A percentile compares a stretch with the other conserved stretches of the same genome.
These are phyloP conservation scores for Drosophila suzukii DNA, from an alignment of 1,140 invertebrate genomes.

Conservation along the genomic window DNA sequence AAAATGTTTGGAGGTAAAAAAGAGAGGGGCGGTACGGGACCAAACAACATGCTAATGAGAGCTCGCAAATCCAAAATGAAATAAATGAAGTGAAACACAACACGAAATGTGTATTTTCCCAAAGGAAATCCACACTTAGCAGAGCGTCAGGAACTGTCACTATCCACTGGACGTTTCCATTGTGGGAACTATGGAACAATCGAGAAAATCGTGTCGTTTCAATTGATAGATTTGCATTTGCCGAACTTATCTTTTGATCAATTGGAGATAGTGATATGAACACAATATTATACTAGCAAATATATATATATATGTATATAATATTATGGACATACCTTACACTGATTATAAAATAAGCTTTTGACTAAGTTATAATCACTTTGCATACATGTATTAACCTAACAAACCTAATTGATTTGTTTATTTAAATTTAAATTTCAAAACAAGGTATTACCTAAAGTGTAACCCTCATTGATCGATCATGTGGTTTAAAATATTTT, in stretches of 20 bases:
- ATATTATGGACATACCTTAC: no score
- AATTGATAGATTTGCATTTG: slow-evolving; percentile 9
- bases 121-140: slow-evolving; percentile 40
- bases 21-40: slow-evolving; percentile 6
- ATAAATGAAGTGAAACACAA: slow-evolving; percentile 25
- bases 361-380: no score
- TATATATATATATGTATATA: no score
- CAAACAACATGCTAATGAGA: slow-evolving; percentile 43
- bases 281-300: no score
- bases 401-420: no score
- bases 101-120: slow-evolving; percentile 6
- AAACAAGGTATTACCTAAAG: no score
- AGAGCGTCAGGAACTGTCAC: background rate
- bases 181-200: slow-evolving; percentile 1
- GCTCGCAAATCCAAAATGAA: slow-evolving; percentile 20
- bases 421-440: no score
- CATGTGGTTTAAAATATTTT: no score
- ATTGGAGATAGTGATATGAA: background rate
- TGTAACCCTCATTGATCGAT: no score
- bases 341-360: no score
- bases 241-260: slow-evolving; percentile 12
- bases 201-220: slow-evolving; percentile 2
- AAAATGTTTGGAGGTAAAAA: background rate
- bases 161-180: slow-evolving; percentile 21
- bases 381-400: no score